Base-by-base conservation (phyloP, 2,888 invertebrate species). In the Neuroscelio doddi region DNA sequence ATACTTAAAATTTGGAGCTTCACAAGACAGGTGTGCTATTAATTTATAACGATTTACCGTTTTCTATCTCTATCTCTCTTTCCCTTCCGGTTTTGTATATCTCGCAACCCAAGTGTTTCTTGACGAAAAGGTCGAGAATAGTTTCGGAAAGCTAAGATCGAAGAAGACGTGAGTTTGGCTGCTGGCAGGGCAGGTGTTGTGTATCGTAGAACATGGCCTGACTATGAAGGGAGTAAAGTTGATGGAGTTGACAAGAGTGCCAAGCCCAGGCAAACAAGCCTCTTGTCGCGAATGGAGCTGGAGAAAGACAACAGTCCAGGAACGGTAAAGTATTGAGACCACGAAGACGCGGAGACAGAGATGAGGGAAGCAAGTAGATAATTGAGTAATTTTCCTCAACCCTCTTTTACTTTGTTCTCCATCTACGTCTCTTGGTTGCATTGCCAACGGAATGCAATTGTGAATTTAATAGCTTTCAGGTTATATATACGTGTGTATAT, bases 221-320 rank as follows among this genome's bases (percentile, higher is more conserved):
- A 52, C 44, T 44, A 36, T 34, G 49, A 64, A 32, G 52, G 45
- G 53, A 49, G 50, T 44, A 59, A 56, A 52, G 61, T 59, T 50
- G 58, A 64, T 56, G 55, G 53, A 53, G 52, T 42, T 55, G 62
- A 68, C 58, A 56, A 64, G 61, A 55, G 59, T 56, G 65, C 68
- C 66, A 68, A 65, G 68, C 58, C 39, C 70, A 66, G 68, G 64
- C 70, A 64, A 68, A 66, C 65, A 66, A 57, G 61, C 39, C 57
- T 61, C 68, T 68, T 52, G 59, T 64, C 61, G 56, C 61, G 49
- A 49, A 42, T 46, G 51, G 34, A 51, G 59, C 41, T 47, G 30
- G 47, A 65, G 55, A 57, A 61, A 63, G 58, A 62, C 53, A 51
- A 27, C 47, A 12, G n/a, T n/a, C 41, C 21, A 44, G 55, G 44